Evolutionary conservation across 2,113 vertebrate genomes (phyloP), one percentile per base, ranked within the genome.

Genomic region (Tetrao urogallus): DNA sequence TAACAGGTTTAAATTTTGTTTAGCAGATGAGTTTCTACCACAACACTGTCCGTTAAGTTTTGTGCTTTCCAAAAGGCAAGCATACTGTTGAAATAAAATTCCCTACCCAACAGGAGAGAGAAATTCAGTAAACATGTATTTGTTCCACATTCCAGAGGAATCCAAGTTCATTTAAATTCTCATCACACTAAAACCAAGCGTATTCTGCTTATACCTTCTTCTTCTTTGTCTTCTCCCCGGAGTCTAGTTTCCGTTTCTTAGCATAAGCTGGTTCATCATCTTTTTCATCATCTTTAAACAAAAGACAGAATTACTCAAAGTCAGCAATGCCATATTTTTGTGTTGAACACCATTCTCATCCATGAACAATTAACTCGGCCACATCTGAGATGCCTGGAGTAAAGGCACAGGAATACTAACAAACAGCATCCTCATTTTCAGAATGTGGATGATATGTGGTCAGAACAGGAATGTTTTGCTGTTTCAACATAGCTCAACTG

Each of bases 161-260:
- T 88, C 34, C 69, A 72, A 81, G 89, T 86, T 80, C 80, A 60
- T 5, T 76, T 60, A 85, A 83, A 86, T 52, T 40, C 69, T 90
- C 72, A 10, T 76, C 47, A 73, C 32, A 80, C 83, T 42, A 88
- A 79, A 75, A 93, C 69, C 67, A 76, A 72, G 60, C 32, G 82
- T 1, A 6, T 34, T 40, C 27, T 54, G 48, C 58, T 96, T 93
- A 96, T 70, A 93, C 83, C 63, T 98, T 98, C 95, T 99, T 99
- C 94, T 98, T 98, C 97, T 99, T 99, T 58, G 98, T 98, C 96
- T 98, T 97, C 82, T 99, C 98, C 96, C 98, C 98, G 54, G 97
- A 98, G 91, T 99, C 98, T 74, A 98, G 96, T 84, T 98, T 98
- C 11, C 98, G 98, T 89, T 98, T 99, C 97, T 99, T 99, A 42